These are phyloP conservation scores for Perognathus longimembris DNA, from an alignment of 2,113 vertebrate species.

Conservation along the genomic window DNA sequence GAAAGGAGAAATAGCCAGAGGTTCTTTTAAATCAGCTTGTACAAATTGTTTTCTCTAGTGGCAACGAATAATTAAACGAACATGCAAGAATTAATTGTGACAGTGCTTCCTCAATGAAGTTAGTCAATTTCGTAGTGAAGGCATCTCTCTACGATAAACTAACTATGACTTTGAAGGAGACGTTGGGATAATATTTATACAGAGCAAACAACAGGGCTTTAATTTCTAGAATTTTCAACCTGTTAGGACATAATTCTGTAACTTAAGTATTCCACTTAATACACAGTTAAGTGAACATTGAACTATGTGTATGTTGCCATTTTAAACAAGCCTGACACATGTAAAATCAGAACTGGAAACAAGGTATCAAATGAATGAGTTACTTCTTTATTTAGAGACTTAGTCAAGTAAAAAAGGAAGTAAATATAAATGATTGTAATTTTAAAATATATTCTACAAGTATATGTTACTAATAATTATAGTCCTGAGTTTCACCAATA, in stretches of 20 bases:
- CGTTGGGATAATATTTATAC: not conserved
- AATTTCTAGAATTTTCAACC: not conserved
- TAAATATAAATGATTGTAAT: not conserved
- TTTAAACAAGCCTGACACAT: conserved; percentile 12
- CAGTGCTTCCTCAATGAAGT: not conserved
- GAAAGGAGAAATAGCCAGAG: conserved; percentile 10
- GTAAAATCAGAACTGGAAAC: conserved; percentile 8
- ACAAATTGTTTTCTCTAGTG: conserved; percentile 40
- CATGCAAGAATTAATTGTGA: conserved; percentile 28
- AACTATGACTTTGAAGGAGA: not conserved
- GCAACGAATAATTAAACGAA: conserved; percentile 1
- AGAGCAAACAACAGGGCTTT: not conserved
- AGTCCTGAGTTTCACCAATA: not conserved
- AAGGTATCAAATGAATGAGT: not conserved
- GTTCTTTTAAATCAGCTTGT: conserved; percentile 37
- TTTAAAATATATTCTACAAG: not conserved
- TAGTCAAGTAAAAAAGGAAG: conserved; percentile 7
- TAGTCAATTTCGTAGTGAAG: conserved; percentile 9
- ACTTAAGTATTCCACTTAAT: not conserved
- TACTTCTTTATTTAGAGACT: not conserved
- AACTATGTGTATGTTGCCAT: not conserved
- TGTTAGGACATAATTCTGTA: not conserved
- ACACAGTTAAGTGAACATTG: not conserved
- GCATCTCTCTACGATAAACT: not conserved
- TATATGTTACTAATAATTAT: not conserved